Conservation (phyloP, 1,140 invertebrate genomes). For the Drosophila nebulosa region DNA sequence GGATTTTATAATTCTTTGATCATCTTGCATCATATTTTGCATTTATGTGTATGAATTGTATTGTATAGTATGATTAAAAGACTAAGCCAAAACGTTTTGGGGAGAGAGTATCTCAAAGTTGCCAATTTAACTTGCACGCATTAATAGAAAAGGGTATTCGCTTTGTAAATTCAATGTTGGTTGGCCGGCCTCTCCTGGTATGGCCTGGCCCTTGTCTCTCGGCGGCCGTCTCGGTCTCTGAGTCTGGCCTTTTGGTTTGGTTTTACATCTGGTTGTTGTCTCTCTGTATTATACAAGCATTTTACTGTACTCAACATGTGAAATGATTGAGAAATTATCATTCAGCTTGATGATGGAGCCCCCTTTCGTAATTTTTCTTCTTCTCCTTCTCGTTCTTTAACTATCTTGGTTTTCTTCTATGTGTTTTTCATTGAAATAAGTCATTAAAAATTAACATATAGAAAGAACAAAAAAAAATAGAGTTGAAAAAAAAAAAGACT, state of each 20-base stretch:
- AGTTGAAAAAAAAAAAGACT: slow-evolving; percentile 18
- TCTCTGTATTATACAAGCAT: not conserved
- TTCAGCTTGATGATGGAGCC: slow-evolving; percentile 2
- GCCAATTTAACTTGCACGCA: too few species aligned
- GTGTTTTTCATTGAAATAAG: not conserved
- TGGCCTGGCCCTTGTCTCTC: not conserved
- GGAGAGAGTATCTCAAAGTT: too few species aligned
- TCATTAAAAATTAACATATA: slow-evolving; percentile 5
- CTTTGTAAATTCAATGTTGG: slow-evolving; percentile 43
- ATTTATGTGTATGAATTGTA: too few species aligned
- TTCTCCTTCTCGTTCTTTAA: too few species aligned
- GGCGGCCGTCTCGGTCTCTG: not conserved
- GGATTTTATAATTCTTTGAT: too few species aligned
- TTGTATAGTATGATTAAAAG: too few species aligned
- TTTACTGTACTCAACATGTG: slow-evolving; percentile 52
- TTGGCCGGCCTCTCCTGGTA: not conserved
- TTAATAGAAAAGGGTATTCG: slow-evolving; percentile 11
- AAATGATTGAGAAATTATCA: slow-evolving; percentile 70
- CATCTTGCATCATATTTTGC: too few species aligned
- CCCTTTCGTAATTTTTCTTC: not conserved
- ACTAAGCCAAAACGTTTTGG: too few species aligned
- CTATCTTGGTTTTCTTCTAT: not conserved
- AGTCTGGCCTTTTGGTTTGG: not conserved
- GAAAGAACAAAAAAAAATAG: slow-evolving; percentile 2
- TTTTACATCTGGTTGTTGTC: slow-evolving; percentile 14